Percentiles rank a stretch among this genome's conserved stretches.
Conservation (phyloP, 2,888 invertebrate genomes). For the Aphidius colemani region DNA sequence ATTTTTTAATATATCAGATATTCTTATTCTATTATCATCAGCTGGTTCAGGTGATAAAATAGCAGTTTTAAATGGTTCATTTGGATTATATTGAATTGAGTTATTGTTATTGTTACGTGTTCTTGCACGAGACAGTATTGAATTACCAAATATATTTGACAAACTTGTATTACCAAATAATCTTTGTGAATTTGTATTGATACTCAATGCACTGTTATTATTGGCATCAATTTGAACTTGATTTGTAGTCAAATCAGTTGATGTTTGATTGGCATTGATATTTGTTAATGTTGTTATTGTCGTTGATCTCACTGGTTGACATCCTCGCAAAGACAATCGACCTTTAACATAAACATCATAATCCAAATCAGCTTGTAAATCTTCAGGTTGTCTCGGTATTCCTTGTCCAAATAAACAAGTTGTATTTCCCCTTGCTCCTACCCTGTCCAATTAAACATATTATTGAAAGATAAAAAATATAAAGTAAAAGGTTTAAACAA, state of each 20-base stretch:
- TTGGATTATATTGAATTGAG: not conserved
- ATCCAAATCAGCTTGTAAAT: constrained; percentile 65
- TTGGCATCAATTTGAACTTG: no score
- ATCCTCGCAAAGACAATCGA: constrained; percentile 22
- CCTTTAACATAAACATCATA: constrained; percentile 68
- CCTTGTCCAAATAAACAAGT: constrained; percentile 64
- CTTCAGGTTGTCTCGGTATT: constrained; percentile 55
- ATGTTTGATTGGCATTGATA: not conserved
- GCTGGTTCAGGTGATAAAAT: not conserved
- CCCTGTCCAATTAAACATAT: constrained; percentile 53
- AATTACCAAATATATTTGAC: constrained; percentile 12
- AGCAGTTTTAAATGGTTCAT: not conserved
- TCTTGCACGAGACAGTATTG: not conserved
- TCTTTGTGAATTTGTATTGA: constrained; percentile 9
- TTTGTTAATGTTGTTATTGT: not conserved
- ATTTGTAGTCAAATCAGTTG: not conserved
- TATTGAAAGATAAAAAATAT: no score
- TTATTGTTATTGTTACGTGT: constrained; percentile 11
- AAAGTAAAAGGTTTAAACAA: no score
- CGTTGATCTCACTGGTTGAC: not conserved
- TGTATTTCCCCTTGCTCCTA: constrained; percentile 67
- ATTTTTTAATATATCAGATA: constrained; percentile 24
- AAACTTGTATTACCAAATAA: constrained; percentile 22
- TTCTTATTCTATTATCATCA: constrained; percentile 18
- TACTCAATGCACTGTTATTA: constrained; percentile 4